Evolutionary conservation across 2,888 invertebrate genomes (phyloP).

Genomic region (Campaea margaritaria): DNA sequence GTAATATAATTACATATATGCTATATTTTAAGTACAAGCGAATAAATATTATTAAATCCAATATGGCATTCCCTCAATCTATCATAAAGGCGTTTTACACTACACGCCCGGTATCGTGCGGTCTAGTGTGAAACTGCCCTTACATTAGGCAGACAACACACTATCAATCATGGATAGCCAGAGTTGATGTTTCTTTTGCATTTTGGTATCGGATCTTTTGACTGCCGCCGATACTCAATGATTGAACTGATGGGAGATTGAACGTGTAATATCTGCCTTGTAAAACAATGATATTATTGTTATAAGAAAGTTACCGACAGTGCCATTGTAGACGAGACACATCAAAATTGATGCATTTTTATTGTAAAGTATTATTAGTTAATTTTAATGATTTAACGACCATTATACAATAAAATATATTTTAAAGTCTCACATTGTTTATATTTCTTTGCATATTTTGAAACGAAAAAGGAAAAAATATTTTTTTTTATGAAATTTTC

Average conservation of each 20-base stretch:
- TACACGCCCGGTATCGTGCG: too few species aligned
- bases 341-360: slow-evolving; percentile 38
- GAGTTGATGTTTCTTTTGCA: too few species aligned
- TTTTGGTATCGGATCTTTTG: too few species aligned
- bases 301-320: slow-evolving; percentile 29
- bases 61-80: slow-evolving; percentile 8
- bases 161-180: too few species aligned
- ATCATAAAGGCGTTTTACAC: not conserved
- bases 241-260: too few species aligned
- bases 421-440: slow-evolving; percentile 5
- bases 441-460: not conserved
- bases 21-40: not conserved
- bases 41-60: slow-evolving; percentile 5
- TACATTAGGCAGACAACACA: too few species aligned
- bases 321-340: slow-evolving; percentile 26
- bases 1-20: slow-evolving; percentile 8
- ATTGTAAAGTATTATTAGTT: slow-evolving; percentile 37
- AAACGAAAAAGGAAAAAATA: too few species aligned
- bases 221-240: too few species aligned
- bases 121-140: too few species aligned
- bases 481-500: too few species aligned
- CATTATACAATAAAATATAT: slow-evolving; percentile 25
- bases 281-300: not conserved
- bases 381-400: slow-evolving; percentile 18
- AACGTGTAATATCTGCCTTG: too few species aligned